These are phyloP conservation scores for Listronotus oregonensis DNA, from an alignment of 1,140 invertebrate genomes.

Conservation along the genomic window DNA sequence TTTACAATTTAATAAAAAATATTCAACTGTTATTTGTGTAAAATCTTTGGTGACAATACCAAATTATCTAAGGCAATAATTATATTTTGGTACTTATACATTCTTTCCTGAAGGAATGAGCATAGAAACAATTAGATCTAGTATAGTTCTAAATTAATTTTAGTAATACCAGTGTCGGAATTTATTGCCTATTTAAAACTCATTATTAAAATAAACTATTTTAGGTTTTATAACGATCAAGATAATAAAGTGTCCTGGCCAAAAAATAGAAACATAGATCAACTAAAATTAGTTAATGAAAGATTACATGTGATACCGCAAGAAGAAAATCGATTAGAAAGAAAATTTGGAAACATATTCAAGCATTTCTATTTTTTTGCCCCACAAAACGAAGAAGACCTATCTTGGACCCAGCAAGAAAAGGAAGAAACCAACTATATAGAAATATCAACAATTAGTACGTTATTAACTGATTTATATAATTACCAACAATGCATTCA, in stretches of 20 bases:
- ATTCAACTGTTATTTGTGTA: no score
- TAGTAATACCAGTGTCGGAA: no score
- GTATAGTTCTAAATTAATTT: no score
- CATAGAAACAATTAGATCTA: no score
- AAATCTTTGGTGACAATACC: no score
- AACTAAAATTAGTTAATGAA: conserved; percentile 37
- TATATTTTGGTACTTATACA: no score
- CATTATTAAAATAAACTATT: not conserved
- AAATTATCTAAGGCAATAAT: no score
- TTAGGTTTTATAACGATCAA: conserved; percentile 51
- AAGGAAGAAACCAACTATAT: conserved; percentile 45
- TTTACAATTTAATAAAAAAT: no score
- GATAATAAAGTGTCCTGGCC: conserved; percentile 33
- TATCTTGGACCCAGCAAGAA: conserved; percentile 32
- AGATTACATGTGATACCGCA: conserved; percentile 34
- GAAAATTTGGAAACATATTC: conserved; percentile 16
- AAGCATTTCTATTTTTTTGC: conserved; percentile 48
- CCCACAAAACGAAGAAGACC: conserved; percentile 26
- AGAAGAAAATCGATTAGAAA: conserved; percentile 14
- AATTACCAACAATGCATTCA: conserved; percentile 34
- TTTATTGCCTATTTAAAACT: no score
- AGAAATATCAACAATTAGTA: conserved; percentile 38
- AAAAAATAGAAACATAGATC: conserved; percentile 28
- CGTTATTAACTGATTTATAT: conserved; percentile 31
- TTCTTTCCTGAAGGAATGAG: no score